These are phyloP conservation scores for Acanthisitta chloris DNA, from an alignment of 2,113 vertebrate genomes.

Conservation along the genomic window DNA sequence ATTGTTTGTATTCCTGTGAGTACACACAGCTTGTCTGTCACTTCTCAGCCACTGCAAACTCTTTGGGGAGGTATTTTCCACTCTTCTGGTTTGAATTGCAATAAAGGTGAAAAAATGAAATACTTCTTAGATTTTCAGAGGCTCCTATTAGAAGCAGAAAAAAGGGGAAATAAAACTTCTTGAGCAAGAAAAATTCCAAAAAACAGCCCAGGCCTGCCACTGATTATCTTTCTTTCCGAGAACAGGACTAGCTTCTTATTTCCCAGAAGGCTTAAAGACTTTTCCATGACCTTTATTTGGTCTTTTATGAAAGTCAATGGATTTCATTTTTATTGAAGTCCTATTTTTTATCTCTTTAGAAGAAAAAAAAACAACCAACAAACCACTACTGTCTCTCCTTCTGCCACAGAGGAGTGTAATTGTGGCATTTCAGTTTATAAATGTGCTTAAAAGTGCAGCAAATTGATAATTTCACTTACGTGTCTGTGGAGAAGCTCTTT, in stretches of 20 bases:
- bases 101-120: background rate
- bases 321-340: background rate
- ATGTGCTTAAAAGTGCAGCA: background rate
- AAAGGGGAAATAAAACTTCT: background rate
- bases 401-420: background rate
- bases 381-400: background rate
- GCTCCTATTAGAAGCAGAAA: background rate
- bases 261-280: background rate
- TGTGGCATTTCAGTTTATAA: background rate
- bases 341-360: background rate
- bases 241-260: conserved; percentile 8
- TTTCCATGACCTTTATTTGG: conserved; percentile 47
- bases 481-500: background rate
- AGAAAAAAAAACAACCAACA: background rate
- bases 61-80: background rate
- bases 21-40: background rate
- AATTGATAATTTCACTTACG: background rate
- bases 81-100: background rate
- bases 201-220: background rate
- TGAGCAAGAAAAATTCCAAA: background rate
- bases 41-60: background rate
- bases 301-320: background rate
- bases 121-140: background rate
- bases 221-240: background rate
- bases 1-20: background rate